Percentiles rank a stretch among this genome's conserved stretches.
These are phyloP conservation scores for Larimichthys polyactis DNA, from an alignment of 2,113 vertebrate genomes.

Conservation along the genomic window DNA sequence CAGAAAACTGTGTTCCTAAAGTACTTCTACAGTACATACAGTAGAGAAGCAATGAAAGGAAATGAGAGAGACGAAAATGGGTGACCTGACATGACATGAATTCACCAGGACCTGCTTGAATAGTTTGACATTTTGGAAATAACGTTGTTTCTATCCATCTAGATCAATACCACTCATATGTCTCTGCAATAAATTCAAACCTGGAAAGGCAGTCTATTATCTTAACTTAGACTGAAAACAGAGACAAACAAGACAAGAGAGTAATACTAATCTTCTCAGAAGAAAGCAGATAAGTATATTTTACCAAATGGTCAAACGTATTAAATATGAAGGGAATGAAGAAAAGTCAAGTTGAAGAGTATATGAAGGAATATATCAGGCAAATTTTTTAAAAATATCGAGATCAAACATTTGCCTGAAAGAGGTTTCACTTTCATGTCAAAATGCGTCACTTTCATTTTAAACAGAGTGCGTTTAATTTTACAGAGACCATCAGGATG, in stretches of 20 bases:
- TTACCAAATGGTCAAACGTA: neutral
- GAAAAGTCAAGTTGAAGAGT: neutral
- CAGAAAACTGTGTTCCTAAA: too few species aligned
- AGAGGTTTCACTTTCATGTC: neutral
- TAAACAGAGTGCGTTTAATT: neutral
- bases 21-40: neutral
- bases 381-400: neutral
- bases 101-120: too few species aligned
- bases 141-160: too few species aligned
- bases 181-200: too few species aligned
- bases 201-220: too few species aligned
- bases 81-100: too few species aligned
- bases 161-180: too few species aligned
- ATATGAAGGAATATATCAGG: neutral
- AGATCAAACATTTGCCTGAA: neutral
- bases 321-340: too few species aligned
- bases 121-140: too few species aligned
- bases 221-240: too few species aligned
- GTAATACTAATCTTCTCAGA: neutral
- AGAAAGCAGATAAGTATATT: neutral
- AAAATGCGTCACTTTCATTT: constrained; percentile 6
- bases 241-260: too few species aligned
- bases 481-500: neutral
- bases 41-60: neutral
- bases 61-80: neutral